phyloP scores from a whole-genome alignment of 2,113 vertebrate species.

The Bambusicola thoracicus region DNA sequence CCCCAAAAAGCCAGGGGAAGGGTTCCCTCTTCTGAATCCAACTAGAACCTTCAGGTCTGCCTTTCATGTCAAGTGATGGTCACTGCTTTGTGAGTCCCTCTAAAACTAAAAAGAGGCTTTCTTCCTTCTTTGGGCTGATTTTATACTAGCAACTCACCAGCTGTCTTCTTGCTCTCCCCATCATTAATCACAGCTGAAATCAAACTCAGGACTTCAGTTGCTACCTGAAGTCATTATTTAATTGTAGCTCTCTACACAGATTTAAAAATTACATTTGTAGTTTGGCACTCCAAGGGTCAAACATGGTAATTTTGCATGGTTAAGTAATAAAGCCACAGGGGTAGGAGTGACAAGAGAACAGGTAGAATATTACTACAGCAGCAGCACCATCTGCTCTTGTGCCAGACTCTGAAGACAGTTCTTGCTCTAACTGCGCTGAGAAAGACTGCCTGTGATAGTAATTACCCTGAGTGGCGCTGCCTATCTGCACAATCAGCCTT shows the following conservation, averaged over 20 bases:
- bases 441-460: neutral
- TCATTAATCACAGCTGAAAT: neutral
- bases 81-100: neutral
- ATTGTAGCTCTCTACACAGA: neutral
- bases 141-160: neutral
- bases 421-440: neutral
- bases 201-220: neutral
- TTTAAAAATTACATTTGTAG: neutral
- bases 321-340: constrained; percentile 66
- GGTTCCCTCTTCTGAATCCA: neutral
- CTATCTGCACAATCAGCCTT: constrained; percentile 19
- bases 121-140: neutral
- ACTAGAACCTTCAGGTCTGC: neutral
- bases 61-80: neutral
- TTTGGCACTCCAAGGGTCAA: constrained; percentile 35
- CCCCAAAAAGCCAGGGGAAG: neutral
- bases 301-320: neutral
- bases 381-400: constrained; percentile 22
- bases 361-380: constrained; percentile 32
- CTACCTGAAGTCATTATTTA: neutral
- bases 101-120: neutral
- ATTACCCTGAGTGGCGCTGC: constrained; percentile 5
- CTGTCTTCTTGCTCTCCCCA: neutral
- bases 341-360: constrained; percentile 54
- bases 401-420: constrained; percentile 29